Conservation (phyloP, 2,888 invertebrate species). For the Allophyes oxyacanthae region DNA sequence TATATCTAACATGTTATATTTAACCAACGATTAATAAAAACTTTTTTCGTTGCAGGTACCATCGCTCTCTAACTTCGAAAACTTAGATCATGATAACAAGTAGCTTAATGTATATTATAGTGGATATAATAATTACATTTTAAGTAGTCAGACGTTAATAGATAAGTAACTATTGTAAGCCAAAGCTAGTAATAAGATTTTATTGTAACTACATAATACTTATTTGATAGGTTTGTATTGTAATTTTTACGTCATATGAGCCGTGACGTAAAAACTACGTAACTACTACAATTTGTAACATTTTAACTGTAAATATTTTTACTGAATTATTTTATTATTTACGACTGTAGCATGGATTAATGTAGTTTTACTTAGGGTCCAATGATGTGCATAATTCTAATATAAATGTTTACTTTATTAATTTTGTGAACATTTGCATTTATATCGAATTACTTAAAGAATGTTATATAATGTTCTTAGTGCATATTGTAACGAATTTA, state of each 20-base stretch:
- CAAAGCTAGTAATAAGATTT: slow-evolving; percentile 26
- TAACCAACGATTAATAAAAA: neutral
- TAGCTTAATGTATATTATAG: slow-evolving; percentile 31
- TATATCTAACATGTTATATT: too few relatives aligned
- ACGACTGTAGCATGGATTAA: slow-evolving; percentile 36
- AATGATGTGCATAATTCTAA: slow-evolving; percentile 53
- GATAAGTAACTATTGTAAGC: slow-evolving; percentile 39
- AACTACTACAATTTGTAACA: slow-evolving; percentile 45
- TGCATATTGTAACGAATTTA: slow-evolving; percentile 51
- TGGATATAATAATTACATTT: slow-evolving; percentile 13
- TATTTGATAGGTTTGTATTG: slow-evolving; percentile 27
- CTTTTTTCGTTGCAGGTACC: slow-evolving; percentile 63
- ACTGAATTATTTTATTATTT: slow-evolving; percentile 7
- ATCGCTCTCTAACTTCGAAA: slow-evolving; percentile 63
- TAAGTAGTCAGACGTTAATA: slow-evolving; percentile 38
- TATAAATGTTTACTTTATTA: slow-evolving; percentile 35
- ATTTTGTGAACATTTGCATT: slow-evolving; percentile 46
- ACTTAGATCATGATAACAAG: slow-evolving; percentile 37
- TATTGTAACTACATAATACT: slow-evolving; percentile 15
- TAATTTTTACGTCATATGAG: slow-evolving; percentile 83
- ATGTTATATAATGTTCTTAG: slow-evolving; percentile 25
- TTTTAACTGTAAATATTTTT: slow-evolving; percentile 35
- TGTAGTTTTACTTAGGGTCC: slow-evolving; percentile 68
- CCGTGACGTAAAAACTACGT: slow-evolving; percentile 79
- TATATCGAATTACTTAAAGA: slow-evolving; percentile 32